Evolutionary conservation across 2,888 invertebrate species (phyloP).

Genomic region (Gastracanthus pulcherrimus): DNA sequence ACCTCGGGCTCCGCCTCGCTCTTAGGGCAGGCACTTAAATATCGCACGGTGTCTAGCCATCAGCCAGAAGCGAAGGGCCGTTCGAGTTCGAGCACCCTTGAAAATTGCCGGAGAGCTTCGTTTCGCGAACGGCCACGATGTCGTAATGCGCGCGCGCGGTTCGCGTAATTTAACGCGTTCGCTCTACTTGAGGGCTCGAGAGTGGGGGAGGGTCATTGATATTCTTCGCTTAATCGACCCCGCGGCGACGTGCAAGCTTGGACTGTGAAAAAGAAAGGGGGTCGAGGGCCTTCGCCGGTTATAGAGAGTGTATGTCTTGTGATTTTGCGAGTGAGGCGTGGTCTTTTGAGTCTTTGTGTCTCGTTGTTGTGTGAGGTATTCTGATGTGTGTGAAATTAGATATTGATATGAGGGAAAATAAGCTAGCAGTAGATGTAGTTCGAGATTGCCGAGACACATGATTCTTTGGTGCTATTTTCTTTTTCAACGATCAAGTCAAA

Average conservation of each 20-base stretch:
- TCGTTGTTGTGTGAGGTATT: too few species aligned
- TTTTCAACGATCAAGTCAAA: too few species aligned
- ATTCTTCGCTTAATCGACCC: not conserved
- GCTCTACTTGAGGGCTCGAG: not conserved
- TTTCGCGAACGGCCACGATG: not conserved
- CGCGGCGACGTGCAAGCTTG: too few species aligned
- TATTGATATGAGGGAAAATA: too few species aligned
- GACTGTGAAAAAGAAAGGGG: not conserved
- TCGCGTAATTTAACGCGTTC: not conserved
- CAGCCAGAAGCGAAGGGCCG: not conserved
- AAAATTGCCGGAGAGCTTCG: conserved; percentile 6
- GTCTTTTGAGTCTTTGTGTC: too few species aligned
- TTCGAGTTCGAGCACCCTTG: not conserved
- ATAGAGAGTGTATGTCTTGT: not conserved
- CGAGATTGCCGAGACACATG: too few species aligned
- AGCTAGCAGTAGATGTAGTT: too few species aligned
- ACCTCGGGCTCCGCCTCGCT: not conserved
- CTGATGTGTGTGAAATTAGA: too few species aligned
- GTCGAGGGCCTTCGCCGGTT: not conserved
- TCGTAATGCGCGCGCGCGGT: not conserved
- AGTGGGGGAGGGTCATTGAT: not conserved
- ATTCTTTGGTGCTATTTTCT: too few species aligned
- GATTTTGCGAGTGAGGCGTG: too few species aligned
- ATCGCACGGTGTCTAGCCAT: not conserved
- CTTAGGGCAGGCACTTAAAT: not conserved